Evolutionary conservation across 37 sponge, comb jelly and placozoan species (phyloP), one percentile per base, ranked within the genome.

Genomic region (Spongia lamella): DNA sequence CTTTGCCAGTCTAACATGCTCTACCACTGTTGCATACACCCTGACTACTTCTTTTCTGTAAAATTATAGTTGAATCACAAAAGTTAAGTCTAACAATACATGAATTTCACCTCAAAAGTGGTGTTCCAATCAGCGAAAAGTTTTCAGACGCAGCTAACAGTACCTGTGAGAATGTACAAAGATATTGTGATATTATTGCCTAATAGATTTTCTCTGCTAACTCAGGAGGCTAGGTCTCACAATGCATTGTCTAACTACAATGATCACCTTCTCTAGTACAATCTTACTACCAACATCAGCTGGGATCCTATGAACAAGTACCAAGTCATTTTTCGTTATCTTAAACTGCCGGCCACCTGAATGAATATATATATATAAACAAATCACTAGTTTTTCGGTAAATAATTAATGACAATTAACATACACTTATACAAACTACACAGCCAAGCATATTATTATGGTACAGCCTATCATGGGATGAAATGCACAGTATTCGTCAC

Each of bases 321-420:
- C 74, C 43, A 87, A 66, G 35, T 92, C 92, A 77, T 87, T 87
- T 4, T 58, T 25, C 15, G 92, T 92, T 17, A 92, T 56, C 60
- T 92, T 92, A 81, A 86, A 86, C 71, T 92, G 92, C 0, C 89
- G 67, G 24, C 92, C 92, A 80, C 89, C 92, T 92, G 61, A 7
- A 70, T 24, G 30, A 9, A 66, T 5, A 43, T 43, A 13, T 13
- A 43, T 9, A 43, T 13, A 43, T 9, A 43, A 43, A 43, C 47
- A 43, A 43, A 43, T 43, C n/a, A n/a, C n/a, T n/a, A n/a, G n/a
- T n/a, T n/a, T n/a, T n/a, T n/a, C n/a, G n/a, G n/a, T 9, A 43
- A 43, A 43, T 43, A 43, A 43, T 9, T 43, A 9, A 43, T 43
- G 47, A 43, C 9, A 9, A 13, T 43, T 5, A 43, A 13, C 47